These are phyloP conservation scores for Fringilla coelebs DNA, from an alignment of 2,797 vertebrate species.

Conservation along the genomic window DNA sequence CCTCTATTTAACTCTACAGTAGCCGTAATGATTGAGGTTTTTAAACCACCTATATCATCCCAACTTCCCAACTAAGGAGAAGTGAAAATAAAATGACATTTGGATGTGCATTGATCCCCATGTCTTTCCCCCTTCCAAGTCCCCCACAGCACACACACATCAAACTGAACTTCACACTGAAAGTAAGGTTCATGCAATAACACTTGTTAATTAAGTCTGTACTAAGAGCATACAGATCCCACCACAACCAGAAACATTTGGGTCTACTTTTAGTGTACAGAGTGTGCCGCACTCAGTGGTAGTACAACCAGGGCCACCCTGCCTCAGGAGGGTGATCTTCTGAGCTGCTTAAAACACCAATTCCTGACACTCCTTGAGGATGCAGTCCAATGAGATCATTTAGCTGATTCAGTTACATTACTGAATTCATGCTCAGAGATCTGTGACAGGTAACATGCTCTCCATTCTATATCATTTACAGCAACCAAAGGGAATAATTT, in stretches of 20 bases:
- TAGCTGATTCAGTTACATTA: background rate
- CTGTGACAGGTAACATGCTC: background rate
- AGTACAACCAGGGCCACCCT: background rate
- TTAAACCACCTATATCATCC: background rate
- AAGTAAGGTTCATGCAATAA: background rate
- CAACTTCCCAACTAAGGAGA: background rate
- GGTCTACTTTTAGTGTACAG: rapidly evolving
- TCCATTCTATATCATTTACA: background rate
- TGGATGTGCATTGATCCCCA: rapidly evolving
- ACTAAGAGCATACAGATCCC: background rate
- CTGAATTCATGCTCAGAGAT: background rate
- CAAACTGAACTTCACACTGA: background rate
- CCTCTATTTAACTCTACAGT: background rate
- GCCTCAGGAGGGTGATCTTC: background rate
- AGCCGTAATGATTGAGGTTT: background rate
- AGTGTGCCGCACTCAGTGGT: background rate
- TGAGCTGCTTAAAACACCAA: background rate
- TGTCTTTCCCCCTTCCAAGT: background rate
- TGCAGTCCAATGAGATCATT: background rate
- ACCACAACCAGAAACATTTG: background rate
- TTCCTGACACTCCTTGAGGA: background rate
- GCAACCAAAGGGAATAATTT: background rate
- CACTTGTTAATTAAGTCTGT: background rate
- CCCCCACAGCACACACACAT: rapidly evolving
- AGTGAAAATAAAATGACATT: background rate